These are phyloP conservation scores for Chaenocephalus aceratus DNA, from an alignment of 2,113 vertebrate species.

Conservation along the genomic window DNA sequence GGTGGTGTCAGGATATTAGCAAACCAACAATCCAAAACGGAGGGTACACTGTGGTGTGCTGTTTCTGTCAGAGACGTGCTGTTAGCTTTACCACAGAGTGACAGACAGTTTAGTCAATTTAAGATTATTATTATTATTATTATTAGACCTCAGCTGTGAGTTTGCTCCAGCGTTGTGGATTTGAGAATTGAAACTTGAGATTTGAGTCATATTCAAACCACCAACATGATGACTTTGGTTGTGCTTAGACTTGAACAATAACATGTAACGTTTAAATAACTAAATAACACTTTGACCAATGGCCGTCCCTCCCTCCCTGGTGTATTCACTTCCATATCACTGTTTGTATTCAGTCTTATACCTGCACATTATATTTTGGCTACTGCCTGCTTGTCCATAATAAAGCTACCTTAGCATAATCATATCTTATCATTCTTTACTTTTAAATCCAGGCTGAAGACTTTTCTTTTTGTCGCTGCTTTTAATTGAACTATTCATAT, in stretches of 20 bases:
- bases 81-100: conserved; percentile 33
- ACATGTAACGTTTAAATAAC: not conserved
- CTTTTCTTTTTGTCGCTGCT: too few relatives aligned
- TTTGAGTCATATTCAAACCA: conserved; percentile 16
- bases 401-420: not conserved
- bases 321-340: not conserved
- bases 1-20: conserved; percentile 40
- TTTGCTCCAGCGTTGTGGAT: not conserved
- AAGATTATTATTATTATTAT: not conserved
- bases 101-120: conserved; percentile 30
- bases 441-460: too few relatives aligned
- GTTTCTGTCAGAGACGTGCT: conserved; percentile 12
- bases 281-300: not conserved
- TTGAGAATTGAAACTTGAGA: conserved; percentile 1
- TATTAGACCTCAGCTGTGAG: not conserved
- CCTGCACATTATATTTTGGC: not conserved
- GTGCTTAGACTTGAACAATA: not conserved
- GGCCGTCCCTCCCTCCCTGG: not conserved
- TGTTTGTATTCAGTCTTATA: not conserved
- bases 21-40: conserved; percentile 33
- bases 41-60: not conserved
- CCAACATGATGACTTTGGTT: conserved; percentile 1
- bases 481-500: too few relatives aligned
- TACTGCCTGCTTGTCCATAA: not conserved
- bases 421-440: not conserved